Conservation (phyloP, 2,888 invertebrate genomes). For the Eremobia ochroleuca region DNA sequence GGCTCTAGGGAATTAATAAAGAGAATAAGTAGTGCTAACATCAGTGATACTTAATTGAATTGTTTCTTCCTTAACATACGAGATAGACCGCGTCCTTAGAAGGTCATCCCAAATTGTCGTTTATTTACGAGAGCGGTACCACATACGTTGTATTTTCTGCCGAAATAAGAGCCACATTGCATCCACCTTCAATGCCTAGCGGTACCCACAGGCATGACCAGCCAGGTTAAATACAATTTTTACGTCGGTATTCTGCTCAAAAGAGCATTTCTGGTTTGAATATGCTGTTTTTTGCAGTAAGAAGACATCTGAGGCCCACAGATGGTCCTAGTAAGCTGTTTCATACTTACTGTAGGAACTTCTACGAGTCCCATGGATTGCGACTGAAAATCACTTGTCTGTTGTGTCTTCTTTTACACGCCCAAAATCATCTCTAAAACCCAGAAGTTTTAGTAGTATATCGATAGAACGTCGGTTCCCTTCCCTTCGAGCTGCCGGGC, state of each 20-base stretch:
- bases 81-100: background rate
- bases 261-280: background rate
- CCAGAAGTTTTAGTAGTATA: slow-evolving; percentile 18
- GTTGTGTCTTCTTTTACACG: too few relatives aligned
- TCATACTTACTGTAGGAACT: background rate
- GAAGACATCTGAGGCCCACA: too few relatives aligned
- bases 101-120: background rate
- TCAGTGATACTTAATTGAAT: background rate
- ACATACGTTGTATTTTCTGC: background rate
- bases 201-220: too few relatives aligned
- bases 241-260: background rate
- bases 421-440: background rate
- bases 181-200: too few relatives aligned
- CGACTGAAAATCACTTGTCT: background rate
- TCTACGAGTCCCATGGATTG: too few relatives aligned
- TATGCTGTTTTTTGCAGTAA: background rate
- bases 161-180: background rate
- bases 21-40: background rate
- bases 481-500: slow-evolving; percentile 58
- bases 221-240: background rate
- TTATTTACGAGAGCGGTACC: background rate
- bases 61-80: too few relatives aligned
- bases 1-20: background rate
- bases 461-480: slow-evolving; percentile 57
- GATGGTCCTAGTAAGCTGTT: background rate